A percentile compares a stretch with the other conserved stretches of the same genome.
phyloP scores from a whole-genome alignment of 2,888 invertebrate species.

The Anodontia alba region DNA sequence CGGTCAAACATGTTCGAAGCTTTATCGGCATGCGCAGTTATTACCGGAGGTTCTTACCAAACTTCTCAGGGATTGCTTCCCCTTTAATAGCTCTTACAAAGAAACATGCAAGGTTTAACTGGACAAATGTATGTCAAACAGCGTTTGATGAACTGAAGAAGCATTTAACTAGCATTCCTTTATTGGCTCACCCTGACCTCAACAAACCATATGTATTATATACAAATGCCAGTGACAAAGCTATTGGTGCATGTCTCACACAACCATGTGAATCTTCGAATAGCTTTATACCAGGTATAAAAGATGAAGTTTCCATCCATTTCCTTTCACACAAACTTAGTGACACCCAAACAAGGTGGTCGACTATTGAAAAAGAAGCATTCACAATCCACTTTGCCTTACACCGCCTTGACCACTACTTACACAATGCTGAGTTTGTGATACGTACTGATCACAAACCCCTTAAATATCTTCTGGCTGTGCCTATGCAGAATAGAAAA shows the following conservation, averaged over 20 bases:
- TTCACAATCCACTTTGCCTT: conserved; percentile 30
- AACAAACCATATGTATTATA: conserved; percentile 19
- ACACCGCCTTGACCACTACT: conserved; percentile 27
- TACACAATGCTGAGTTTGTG: conserved; percentile 11
- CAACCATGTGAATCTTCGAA: neutral
- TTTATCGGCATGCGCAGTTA: conserved; percentile 29
- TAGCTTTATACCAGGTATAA: neutral
- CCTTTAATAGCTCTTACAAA: conserved; percentile 30
- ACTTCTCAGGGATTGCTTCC: conserved; percentile 38
- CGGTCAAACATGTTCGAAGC: conserved; percentile 12
- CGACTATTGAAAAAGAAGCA: conserved; percentile 19
- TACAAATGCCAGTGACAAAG: conserved; percentile 24
- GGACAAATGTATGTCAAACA: conserved; percentile 19
- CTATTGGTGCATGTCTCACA: conserved; percentile 21
- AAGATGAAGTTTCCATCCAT: conserved; percentile 20
- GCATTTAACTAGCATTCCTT: neutral
- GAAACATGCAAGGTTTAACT: conserved; percentile 27
- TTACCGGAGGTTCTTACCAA: conserved; percentile 40
- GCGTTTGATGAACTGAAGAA: conserved; percentile 15
- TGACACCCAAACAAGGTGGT: conserved; percentile 15
- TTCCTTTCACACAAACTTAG: conserved; percentile 20
- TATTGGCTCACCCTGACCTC: conserved; percentile 14
- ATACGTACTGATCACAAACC: conserved; percentile 43
- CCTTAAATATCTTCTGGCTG: conserved; percentile 35
- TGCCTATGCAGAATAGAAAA: conserved; percentile 49